Base-by-base conservation (phyloP, 2,797 vertebrate genomes). In the Rhinoraja longicauda region DNA sequence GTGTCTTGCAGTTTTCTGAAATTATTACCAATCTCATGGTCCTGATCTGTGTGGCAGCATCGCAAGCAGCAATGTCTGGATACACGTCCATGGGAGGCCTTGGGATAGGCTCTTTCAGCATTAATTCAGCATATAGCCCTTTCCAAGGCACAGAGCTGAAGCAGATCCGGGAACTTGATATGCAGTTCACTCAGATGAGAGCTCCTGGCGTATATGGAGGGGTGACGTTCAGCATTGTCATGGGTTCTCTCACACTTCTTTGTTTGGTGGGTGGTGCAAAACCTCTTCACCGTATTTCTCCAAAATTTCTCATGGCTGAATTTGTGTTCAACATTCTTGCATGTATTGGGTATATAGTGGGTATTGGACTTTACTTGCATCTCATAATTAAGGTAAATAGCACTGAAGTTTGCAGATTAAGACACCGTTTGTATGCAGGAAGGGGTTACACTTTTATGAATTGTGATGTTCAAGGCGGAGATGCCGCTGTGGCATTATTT, bases 381-480 rank as follows among this genome's bases (percentile, higher is more conserved):
- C 97, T 97, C 0, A 95, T 99, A 93, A 96, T 96, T 90, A 62
- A 72, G 59, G 96, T 99, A 93, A 99, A 99, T 59, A 62, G 97
- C 90, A 98, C 97, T 0, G 98, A 99, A 0, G 95, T 97, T 39
- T 99, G 99, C 94, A 59, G 90, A 94, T 93, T 13, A 75, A 97
- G 99, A 0, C 97, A 97, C 95, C 95, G 97, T 81, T 94, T 99
- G 72, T 99, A 99, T 0, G 96, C 96, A 0, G 95, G 97, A 7
- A 97, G 94, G 0, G 98, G 99, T 70, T 98, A 98, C 93, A 99
- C 97, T 84, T 99, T 98, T 96, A 98, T 99, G 98, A 98, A 95
- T 96, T 99, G 99, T 0, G 94, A 95, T 0, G 96, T 99, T 53
- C 95, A 97, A 29, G 99, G 99, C 0, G 98, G 96, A 0, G 99